Evolutionary conservation across 2,888 invertebrate genomes (phyloP).

Genomic region (Eurytoma californica): DNA sequence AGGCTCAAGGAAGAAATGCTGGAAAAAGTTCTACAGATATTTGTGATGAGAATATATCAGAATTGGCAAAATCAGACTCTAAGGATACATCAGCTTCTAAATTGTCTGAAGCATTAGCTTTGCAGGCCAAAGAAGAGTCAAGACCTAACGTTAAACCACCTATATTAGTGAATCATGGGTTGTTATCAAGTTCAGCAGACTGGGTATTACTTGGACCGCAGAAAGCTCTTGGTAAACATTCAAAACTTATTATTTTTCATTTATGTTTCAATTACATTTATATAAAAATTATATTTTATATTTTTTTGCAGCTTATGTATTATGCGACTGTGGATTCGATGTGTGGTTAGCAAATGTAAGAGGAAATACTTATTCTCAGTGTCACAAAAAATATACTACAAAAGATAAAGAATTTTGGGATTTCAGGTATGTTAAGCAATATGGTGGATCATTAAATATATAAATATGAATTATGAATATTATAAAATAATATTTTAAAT

Average conservation of each 20-base stretch:
- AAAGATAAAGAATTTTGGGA: constrained; percentile 72
- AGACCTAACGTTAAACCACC: constrained; percentile 60
- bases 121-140: constrained; percentile 43
- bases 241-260: constrained; percentile 1
- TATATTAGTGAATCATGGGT: constrained; percentile 68
- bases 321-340: constrained; percentile 70
- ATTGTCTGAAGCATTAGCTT: constrained; percentile 40
- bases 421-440: constrained; percentile 67
- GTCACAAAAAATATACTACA: constrained; percentile 67
- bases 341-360: constrained; percentile 72
- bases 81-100: constrained; percentile 11
- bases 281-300: constrained; percentile 13
- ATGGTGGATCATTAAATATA: constrained; percentile 12
- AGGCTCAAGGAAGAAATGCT: constrained; percentile 55
- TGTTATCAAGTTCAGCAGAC: constrained; percentile 71
- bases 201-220: constrained; percentile 71
- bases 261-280: neutral
- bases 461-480: neutral
- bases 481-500: constrained; percentile 13
- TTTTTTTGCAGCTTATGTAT: constrained; percentile 65
- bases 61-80: constrained; percentile 32
- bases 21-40: constrained; percentile 34
- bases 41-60: constrained; percentile 37
- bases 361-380: constrained; percentile 71
- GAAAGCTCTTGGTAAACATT: constrained; percentile 67